phyloP scores from a whole-genome alignment of 2,797 vertebrate species.

The Glyptemys insculpta region DNA sequence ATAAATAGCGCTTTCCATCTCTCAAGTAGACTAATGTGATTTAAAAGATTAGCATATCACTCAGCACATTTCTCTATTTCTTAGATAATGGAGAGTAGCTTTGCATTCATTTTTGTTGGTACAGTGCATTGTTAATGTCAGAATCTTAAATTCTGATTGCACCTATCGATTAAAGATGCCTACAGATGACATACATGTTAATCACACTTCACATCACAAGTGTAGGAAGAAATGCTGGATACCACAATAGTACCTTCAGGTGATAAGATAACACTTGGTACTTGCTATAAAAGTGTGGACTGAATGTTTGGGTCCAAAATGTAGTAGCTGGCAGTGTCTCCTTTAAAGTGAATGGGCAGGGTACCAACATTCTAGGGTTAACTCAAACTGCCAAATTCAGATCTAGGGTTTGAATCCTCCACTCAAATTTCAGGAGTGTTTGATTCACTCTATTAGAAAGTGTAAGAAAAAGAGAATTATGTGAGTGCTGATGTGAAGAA shows the following conservation, averaged over 20 bases:
- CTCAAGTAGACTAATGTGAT: not conserved
- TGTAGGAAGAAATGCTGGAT: not conserved
- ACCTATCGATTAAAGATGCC: not conserved
- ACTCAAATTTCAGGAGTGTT: not conserved
- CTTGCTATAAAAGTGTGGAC: not conserved
- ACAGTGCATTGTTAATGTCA: not conserved
- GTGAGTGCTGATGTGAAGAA: not conserved
- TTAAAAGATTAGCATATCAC: conserved; percentile 12
- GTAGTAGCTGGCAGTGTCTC: not conserved
- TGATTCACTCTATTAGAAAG: not conserved
- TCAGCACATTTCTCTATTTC: not conserved
- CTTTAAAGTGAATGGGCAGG: not conserved
- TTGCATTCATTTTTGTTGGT: rapidly evolving
- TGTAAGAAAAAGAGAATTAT: not conserved
- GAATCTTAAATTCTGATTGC: not conserved
- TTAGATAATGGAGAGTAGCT: not conserved
- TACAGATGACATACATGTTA: not conserved
- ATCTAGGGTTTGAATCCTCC: not conserved
- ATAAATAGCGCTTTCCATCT: conserved; percentile 10
- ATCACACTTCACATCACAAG: not conserved
- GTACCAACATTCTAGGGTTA: not conserved
- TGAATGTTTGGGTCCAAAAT: not conserved
- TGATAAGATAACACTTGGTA: not conserved
- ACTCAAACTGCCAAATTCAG: rapidly evolving
- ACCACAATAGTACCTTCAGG: not conserved